Base-by-base conservation (phyloP, 2,888 invertebrate genomes). In the Oxystoma pomonae region DNA sequence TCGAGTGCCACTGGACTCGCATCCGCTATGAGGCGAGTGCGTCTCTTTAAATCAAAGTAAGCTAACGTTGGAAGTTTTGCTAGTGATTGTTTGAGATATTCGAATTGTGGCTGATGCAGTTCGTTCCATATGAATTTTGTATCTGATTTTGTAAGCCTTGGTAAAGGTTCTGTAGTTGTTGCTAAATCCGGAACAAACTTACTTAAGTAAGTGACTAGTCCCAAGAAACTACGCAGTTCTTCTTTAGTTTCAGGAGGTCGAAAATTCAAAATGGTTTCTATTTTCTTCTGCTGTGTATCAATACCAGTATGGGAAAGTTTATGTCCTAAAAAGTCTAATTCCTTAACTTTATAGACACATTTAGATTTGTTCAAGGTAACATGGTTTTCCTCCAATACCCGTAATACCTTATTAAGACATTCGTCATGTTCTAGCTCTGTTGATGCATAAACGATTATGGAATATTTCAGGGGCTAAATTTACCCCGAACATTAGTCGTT, bases 401-500 rank as follows among this genome's bases (percentile, higher is more conserved):
- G 12, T 16, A 65, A 9, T 0, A 67, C 61, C 17, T 63, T 55
- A 17, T 65, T 51, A 12, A 69, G 20, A 57, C 56, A 61, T 16
- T n/a, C 12, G 55, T 68, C 67, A 35, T 69, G 67, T 57, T 75
- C 72, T 51, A 64, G 61, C 64, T 71, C 69, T 0, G 68, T 67
- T 12, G 50, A 22, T 7, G 75, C 75, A 68, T 66, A 75, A 5
- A 75, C 60, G 16, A 77, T 66, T 16, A 73, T 76, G 75, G 56
- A 67, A 74, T 50, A 70, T 72, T 62, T 71, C 71, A 7, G 73
- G 72, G 5, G 74, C 72, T 3, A 74, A 77, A 20, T 74, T 74
- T 0, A 77, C 73, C 0, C 77, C 76, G 63, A 78, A 79, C 72
- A 77, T 71, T 1, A 78, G 59, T 12, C 77, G 62, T 63, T 77